Conservation (phyloP, 2,888 invertebrate genomes). For the Athrips mouffetella region DNA sequence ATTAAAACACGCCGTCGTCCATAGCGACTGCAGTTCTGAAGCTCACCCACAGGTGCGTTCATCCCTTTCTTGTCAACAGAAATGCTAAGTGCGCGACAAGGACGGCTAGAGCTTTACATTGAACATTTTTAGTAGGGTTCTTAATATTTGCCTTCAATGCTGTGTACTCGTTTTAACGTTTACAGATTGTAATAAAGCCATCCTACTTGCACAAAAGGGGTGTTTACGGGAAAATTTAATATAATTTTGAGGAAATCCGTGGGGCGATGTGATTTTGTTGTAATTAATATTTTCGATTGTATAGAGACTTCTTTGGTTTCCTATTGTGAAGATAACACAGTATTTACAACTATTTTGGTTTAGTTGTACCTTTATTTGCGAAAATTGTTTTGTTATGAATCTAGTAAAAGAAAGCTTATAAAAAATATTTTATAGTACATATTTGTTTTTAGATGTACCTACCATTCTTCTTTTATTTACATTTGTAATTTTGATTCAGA, state of each 20-base stretch:
- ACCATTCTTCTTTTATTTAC: no score
- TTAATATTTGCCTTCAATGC: neutral
- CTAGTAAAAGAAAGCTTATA: no score
- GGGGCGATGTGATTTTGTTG: slow-evolving; percentile 34
- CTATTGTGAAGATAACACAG: slow-evolving; percentile 22
- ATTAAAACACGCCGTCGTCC: slow-evolving; percentile 91
- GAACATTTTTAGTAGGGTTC: neutral
- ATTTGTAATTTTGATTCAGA: no score
- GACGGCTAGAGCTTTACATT: neutral
- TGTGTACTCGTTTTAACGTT: slow-evolving; percentile 4
- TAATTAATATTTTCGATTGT: slow-evolving; percentile 49
- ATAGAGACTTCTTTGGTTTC: slow-evolving; percentile 39
- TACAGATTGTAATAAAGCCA: neutral
- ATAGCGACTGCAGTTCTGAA: slow-evolving; percentile 81
- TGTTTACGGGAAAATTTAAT: slow-evolving; percentile 28
- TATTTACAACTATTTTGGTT: no score
- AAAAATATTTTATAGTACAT: no score
- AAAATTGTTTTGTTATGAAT: no score
- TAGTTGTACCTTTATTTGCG: no score
- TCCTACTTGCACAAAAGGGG: slow-evolving; percentile 33
- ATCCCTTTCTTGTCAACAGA: slow-evolving; percentile 35
- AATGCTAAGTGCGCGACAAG: neutral
- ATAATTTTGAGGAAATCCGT: slow-evolving; percentile 28
- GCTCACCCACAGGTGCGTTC: slow-evolving; percentile 71
- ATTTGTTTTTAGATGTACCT: no score